Evolutionary conservation across 2,888 invertebrate genomes (phyloP).

Genomic region (Crepidodera aurea): DNA sequence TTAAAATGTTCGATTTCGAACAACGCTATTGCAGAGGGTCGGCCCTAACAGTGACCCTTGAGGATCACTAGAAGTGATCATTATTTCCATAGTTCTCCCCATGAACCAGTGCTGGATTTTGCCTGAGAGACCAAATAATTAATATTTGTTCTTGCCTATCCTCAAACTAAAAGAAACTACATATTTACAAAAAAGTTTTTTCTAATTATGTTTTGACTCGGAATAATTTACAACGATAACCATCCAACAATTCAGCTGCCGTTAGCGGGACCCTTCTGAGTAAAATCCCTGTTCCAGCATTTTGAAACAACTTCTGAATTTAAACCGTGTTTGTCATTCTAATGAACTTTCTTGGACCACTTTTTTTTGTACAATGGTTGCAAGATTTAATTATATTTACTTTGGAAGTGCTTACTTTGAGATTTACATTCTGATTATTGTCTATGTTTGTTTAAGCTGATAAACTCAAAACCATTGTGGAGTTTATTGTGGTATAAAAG

Average conservation of each 20-base stretch:
- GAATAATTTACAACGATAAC: conserved; percentile 5
- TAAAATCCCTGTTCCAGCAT: conserved; percentile 8
- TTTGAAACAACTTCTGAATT: conserved; percentile 26
- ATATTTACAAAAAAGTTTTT: background rate
- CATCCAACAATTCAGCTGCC: background rate
- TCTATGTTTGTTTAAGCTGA: conserved; percentile 46
- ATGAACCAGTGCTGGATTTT: too few relatives aligned
- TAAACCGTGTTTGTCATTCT: conserved; percentile 41
- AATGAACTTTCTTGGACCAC: conserved; percentile 45
- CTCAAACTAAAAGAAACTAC: too few relatives aligned
- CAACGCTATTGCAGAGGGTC: too few relatives aligned
- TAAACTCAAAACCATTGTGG: conserved; percentile 45
- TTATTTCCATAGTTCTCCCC: too few relatives aligned
- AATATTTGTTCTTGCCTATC: too few relatives aligned
- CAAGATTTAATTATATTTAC: conserved; percentile 47
- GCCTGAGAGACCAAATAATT: too few relatives aligned
- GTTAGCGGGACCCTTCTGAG: background rate
- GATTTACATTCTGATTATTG: conserved; percentile 49
- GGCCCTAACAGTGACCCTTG: too few relatives aligned
- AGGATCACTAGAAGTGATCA: too few relatives aligned
- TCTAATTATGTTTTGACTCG: conserved; percentile 4
- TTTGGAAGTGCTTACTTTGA: conserved; percentile 45
- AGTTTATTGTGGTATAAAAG: conserved; percentile 39
- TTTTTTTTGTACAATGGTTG: conserved; percentile 35
- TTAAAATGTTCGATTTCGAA: too few relatives aligned